Evolutionary conservation across 2,888 invertebrate genomes (phyloP), one percentile per base, ranked within the genome.

Genomic region (Trichopria drosophilae): DNA sequence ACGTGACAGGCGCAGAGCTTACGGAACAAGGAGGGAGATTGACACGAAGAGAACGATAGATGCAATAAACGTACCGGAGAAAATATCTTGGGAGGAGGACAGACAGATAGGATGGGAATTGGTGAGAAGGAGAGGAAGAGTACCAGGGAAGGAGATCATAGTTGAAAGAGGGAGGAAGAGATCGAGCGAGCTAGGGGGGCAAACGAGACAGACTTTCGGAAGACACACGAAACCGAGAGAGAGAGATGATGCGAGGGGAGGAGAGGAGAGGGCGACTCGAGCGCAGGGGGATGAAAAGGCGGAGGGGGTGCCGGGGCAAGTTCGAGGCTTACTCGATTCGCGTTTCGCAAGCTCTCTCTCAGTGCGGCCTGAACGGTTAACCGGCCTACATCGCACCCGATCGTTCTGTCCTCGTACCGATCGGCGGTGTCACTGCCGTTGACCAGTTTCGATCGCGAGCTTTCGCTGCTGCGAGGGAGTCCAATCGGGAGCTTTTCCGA

Each of bases 301-400:
- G 44, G 57, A 55, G 57, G 53, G 58, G 53, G 47, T 46, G 59
- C 52, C 57, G 60, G 64, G 63, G 58, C 61, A 63, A 59, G 51
- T 53, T 61, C 58, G 64, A 60, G 60, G 62, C 60, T 63, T 63
- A 58, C 62, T 62, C 58, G 56, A 64, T 59, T 59, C 62, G 58
- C 10, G 15, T 13, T 51, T 47, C 53, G 55, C 61, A 58, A 62
- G 59, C 57, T 63, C 62, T 61, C 52, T 37, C 55, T 72, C 72
- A 73, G 73, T 73, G 69, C 73, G 73, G 73, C 73, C 73, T 71
- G 69, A 73, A 72, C 72, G 72, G 67, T 71, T 67, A 67, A 68
- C 69, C 73, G 73, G 73, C 73, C 73, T 73, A 73, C 66, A 68
- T 69, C 65, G 58, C 58, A 57, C 59, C 60, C 61, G 62, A 52